Percentiles rank a stretch among this genome's conserved stretches.
Conservation (phyloP, 2,888 invertebrate species). For the Geophilus truncorum region DNA sequence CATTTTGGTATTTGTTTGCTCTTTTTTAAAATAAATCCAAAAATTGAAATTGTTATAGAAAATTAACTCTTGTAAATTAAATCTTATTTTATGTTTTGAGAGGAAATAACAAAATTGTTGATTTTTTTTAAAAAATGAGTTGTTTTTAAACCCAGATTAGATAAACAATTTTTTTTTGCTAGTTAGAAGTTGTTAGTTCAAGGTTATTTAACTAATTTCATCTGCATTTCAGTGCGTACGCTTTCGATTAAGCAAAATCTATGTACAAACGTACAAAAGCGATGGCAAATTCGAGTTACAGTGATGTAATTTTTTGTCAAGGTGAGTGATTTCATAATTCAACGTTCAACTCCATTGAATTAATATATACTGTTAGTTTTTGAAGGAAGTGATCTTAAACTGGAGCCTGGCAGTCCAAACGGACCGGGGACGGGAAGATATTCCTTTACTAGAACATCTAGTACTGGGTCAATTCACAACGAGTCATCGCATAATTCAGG, state of each 20-base stretch:
- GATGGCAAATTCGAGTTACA: background rate
- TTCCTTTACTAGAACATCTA: constrained; percentile 67
- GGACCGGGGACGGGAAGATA: constrained; percentile 51
- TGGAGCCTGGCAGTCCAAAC: constrained; percentile 57
- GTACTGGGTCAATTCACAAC: constrained; percentile 70
- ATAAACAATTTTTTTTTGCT: background rate
- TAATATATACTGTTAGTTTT: background rate
- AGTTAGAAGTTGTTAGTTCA: background rate
- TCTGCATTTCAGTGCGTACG: background rate
- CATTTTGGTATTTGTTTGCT: background rate
- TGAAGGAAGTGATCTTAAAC: constrained; percentile 56
- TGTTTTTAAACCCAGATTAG: background rate
- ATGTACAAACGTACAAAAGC: background rate
- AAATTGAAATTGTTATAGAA: no score
- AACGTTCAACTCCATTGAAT: no score
- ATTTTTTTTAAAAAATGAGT: no score
- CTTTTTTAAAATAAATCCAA: background rate
- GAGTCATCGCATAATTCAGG: constrained; percentile 76
- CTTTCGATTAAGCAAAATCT: background rate
- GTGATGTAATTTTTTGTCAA: background rate
- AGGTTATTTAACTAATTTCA: background rate
- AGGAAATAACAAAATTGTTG: no score
- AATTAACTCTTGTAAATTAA: background rate
- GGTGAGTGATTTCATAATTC: background rate
- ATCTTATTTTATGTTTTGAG: no score